phyloP scores from a whole-genome alignment of 2,113 vertebrate species.

The Pipra filicauda region DNA sequence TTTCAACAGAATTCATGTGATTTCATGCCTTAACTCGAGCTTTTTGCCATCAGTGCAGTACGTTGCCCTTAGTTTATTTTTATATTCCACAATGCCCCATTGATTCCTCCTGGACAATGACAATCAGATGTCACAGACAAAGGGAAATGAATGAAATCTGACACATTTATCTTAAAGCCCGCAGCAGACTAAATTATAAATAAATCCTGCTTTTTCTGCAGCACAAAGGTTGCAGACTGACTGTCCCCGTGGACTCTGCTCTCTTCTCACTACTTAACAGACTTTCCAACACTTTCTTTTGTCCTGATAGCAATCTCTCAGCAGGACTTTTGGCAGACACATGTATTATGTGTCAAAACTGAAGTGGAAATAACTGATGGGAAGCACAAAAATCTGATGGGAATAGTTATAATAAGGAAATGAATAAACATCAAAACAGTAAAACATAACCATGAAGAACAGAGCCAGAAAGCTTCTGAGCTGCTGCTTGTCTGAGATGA shows the following conservation, averaged over 20 bases:
- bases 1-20: background rate
- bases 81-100: background rate
- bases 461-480: background rate
- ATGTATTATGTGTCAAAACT: constrained; percentile 32
- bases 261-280: constrained; percentile 19
- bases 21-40: background rate
- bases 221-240: constrained; percentile 52
- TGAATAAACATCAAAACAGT: constrained; percentile 31
- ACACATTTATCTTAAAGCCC: constrained; percentile 37
- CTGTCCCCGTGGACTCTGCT: constrained; percentile 15
- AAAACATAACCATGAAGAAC: background rate
- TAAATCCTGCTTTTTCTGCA: constrained; percentile 22
- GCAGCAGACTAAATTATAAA: constrained; percentile 29
- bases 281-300: constrained; percentile 46
- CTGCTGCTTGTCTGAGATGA: background rate
- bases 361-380: constrained; percentile 35
- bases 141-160: constrained; percentile 32
- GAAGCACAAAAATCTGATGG: constrained; percentile 40
- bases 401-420: constrained; percentile 39
- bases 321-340: constrained; percentile 43
- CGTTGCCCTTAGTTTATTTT: background rate
- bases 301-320: constrained; percentile 37
- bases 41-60: background rate
- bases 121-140: constrained; percentile 20
- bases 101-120: background rate